Evolutionary conservation across 2,113 vertebrate species (phyloP).

Genomic region (Corapipo altera): DNA sequence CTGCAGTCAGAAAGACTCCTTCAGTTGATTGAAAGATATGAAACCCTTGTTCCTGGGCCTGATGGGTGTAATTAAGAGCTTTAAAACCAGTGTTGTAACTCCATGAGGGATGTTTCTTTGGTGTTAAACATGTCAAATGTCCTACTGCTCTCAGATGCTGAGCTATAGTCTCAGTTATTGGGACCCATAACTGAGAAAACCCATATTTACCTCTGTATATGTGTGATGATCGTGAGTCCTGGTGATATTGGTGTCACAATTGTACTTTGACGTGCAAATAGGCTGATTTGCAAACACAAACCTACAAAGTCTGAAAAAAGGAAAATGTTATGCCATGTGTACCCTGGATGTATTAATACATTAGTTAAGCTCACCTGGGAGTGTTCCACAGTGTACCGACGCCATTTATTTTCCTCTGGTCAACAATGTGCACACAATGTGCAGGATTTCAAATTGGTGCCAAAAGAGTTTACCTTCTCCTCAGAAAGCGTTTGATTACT

Average conservation of each 20-base stretch:
- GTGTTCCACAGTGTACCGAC: background rate
- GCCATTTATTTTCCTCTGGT: background rate
- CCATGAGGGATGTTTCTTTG: background rate
- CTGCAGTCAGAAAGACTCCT: slow-evolving; percentile 45
- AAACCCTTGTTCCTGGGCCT: background rate
- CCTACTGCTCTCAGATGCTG: background rate
- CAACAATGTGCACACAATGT: background rate
- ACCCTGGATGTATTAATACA: background rate
- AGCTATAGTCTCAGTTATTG: background rate
- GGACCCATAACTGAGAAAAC: background rate
- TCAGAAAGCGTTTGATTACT: background rate
- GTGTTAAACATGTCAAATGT: background rate
- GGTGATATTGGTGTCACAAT: background rate
- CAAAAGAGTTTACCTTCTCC: background rate
- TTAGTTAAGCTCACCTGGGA: background rate
- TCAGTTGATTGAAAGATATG: slow-evolving; percentile 45
- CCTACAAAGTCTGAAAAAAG: background rate
- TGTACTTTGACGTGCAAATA: background rate
- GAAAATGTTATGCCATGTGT: background rate
- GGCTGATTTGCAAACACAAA: background rate
- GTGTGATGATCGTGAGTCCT: background rate
- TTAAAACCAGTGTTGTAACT: slow-evolving; percentile 33
- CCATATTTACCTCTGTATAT: background rate
- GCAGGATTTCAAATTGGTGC: background rate
- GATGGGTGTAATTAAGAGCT: slow-evolving; percentile 38